These are phyloP conservation scores for Hydriomena furcata DNA, from an alignment of 2,888 invertebrate genomes.

Conservation along the genomic window DNA sequence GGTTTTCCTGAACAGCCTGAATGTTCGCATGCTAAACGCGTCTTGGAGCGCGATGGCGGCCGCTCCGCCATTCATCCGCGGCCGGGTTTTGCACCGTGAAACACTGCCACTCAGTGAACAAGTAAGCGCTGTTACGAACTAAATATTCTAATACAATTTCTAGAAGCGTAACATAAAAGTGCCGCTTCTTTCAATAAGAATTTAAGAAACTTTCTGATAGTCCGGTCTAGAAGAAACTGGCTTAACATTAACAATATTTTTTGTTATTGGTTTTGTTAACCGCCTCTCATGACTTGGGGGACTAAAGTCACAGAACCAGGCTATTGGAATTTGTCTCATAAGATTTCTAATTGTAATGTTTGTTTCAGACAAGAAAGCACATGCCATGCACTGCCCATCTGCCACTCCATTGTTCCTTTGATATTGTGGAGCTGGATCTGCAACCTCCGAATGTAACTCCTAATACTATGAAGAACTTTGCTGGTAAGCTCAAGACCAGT, in stretches of 20 bases:
- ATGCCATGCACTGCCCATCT: constrained; percentile 93
- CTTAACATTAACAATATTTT: too few species aligned
- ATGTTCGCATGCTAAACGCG: constrained; percentile 93
- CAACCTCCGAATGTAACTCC: constrained; percentile 87
- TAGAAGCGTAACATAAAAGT: too few species aligned
- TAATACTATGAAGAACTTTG: constrained; percentile 87
- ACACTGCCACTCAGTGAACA: constrained; percentile 90
- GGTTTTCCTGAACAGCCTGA: constrained; percentile 94
- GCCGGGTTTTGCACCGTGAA: constrained; percentile 94
- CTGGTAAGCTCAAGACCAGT: constrained; percentile 81
- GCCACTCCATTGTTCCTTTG: constrained; percentile 95
- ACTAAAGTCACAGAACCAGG: too few species aligned
- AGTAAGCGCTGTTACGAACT: too few species aligned
- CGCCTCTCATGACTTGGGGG: too few species aligned
- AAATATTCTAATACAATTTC: too few species aligned
- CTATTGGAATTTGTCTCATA: too few species aligned
- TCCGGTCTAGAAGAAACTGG: too few species aligned
- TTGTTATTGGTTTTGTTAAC: too few species aligned
- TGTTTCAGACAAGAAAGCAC: constrained; percentile 68
- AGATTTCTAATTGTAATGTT: constrained; percentile 8
- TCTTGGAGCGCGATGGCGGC: constrained; percentile 92
- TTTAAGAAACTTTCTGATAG: too few species aligned
- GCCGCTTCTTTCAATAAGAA: too few species aligned
- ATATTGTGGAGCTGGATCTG: constrained; percentile 94
- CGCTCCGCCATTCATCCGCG: constrained; percentile 89